Base-by-base conservation (phyloP, 37 sponge, comb jelly and placozoan species). In the Mnemiopsis leidyi region DNA sequence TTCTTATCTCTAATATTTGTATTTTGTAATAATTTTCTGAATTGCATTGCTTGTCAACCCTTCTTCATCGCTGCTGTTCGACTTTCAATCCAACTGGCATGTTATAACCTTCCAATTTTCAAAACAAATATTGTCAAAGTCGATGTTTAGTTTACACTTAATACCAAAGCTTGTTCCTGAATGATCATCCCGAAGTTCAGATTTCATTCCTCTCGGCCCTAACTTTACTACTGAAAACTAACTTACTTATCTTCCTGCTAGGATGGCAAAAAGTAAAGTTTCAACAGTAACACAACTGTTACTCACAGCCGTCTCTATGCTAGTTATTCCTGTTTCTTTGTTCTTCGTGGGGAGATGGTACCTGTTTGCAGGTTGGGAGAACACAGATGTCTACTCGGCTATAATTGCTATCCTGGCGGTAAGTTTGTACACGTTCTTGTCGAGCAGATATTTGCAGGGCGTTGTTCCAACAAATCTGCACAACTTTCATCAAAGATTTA, bases 281-380 rank as follows among this genome's bases (percentile, higher is more conserved):
- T 23, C 90, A 13, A 85, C 90, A 40, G 61, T 85, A n/a, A 23
- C 29, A 40, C 90, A 85, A 21, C 24, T 85, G 3, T 61, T 85
- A 23, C 13, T 85, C 24, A 85, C 90, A 40, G 90, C 90, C 3
- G 23, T 85, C 40, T 85, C 90, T 3, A 85, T 85, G 90, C 48
- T 85, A 0, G 48, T 85, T 28, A 39, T 85, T 26, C 90, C 90
- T 36, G 61, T 85, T 40, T n/a, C 90, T 18, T 23, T 40, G 36
- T 85, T 85, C 90, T 85, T 85, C 29, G 40, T 40, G 24, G 90
- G 90, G 0, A 35, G 48, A 61, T 85, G 90, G 90, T 85, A 85
- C 26, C 24, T 85, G 20, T 85, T 85, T 26, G 90, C 40, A 1
- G 40, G 28, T 20, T 39, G 39, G 48, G 61, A 38, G 26, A 85